Evolutionary conservation across 2,113 vertebrate genomes (phyloP).

Genomic region (Peromyscus leucopus): DNA sequence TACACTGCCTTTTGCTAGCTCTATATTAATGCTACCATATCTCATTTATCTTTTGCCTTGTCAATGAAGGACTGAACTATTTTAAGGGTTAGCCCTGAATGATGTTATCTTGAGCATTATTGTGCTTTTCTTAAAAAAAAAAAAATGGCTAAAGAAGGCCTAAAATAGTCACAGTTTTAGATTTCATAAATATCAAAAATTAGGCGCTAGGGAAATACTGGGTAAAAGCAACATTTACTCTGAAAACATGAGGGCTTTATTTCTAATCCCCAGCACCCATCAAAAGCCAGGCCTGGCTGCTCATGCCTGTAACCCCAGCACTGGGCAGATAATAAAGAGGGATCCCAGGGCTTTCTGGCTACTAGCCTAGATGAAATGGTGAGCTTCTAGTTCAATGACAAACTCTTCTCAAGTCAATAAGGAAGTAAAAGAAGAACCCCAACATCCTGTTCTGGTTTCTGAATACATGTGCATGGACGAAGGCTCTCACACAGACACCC

Average conservation of each 20-base stretch:
- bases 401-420: too few relatives aligned
- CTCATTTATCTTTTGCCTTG: background rate
- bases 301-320: background rate
- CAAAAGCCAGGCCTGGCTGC: background rate
- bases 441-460: background rate
- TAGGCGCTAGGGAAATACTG: background rate
- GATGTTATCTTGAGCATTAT: background rate
- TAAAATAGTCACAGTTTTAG: background rate
- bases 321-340: background rate
- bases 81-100: background rate
- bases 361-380: background rate
- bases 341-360: background rate
- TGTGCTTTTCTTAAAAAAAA: background rate
- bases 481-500: too few relatives aligned
- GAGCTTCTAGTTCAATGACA: background rate
- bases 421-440: background rate
- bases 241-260: background rate
- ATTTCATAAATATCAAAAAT: background rate
- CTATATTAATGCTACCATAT: background rate
- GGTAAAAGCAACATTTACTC: background rate
- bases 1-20: background rate
- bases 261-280: background rate
- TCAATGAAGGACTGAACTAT: background rate
- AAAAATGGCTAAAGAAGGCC: too few relatives aligned
- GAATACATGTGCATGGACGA: background rate